A percentile compares a stretch with the other conserved stretches of the same genome.
phyloP scores from a whole-genome alignment of 2,797 vertebrate genomes.

The Pseudochromis fuscus region DNA sequence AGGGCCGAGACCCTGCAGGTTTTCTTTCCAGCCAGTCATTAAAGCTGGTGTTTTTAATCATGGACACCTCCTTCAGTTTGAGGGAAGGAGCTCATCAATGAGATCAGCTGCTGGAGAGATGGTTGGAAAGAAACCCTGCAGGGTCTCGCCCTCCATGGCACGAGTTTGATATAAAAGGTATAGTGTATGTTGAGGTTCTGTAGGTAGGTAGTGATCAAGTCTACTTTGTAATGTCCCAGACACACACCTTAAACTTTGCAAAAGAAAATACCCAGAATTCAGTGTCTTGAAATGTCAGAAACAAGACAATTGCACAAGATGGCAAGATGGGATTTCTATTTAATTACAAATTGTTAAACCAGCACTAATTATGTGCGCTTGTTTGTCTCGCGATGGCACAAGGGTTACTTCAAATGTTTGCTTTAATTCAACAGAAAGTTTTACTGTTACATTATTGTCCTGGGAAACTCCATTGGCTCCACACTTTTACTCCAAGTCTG shows the following conservation, averaged over 20 bases:
- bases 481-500: background rate
- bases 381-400: background rate
- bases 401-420: conserved; percentile 1
- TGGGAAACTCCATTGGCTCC: background rate
- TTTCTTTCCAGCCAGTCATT: too few species aligned
- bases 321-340: background rate
- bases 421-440: background rate
- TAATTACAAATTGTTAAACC: background rate
- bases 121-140: too few species aligned
- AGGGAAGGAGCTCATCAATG: too few species aligned
- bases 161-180: too few species aligned
- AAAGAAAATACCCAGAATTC: background rate
- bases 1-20: too few species aligned
- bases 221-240: too few species aligned
- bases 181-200: too few species aligned
- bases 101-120: too few species aligned
- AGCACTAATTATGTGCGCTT: background rate
- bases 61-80: too few species aligned
- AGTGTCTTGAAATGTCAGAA: background rate
- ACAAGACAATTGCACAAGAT: background rate
- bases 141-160: too few species aligned
- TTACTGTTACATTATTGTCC: background rate
- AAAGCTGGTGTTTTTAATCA: too few species aligned
- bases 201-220: background rate
- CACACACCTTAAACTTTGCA: too few species aligned